Base-by-base conservation (phyloP, 2,888 invertebrate genomes). In the Periphyllus acericola region DNA sequence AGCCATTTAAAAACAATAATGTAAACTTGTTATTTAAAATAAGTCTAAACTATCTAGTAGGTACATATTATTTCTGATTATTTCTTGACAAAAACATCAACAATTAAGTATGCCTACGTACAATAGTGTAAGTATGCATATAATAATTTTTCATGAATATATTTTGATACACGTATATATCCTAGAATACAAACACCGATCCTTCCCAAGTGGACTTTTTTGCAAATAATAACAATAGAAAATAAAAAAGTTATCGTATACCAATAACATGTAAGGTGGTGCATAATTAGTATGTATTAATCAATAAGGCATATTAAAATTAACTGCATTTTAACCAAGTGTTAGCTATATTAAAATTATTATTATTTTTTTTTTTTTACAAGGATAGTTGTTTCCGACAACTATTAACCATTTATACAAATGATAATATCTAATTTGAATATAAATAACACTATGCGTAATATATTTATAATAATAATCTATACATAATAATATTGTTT, bases 221-320 rank as follows among this genome's bases (percentile, higher is more conserved):
- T 11, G 19, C 9, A 83, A 83, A 60, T 60, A 83, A 60, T 74
- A 75, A 84, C 40, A 75, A 84, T 32, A 75, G 60, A 66, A 66
- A 83, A 17, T 29, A 75, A 75, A 66, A 60, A 83, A 66, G 76
- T 75, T 40, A 21, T 84, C 66, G 83, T 84, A 84, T 84, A 84
- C 83, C 40, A 76, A 40, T 66, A 75, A 75, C 40, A 74, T 68
- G 32, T 60, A 75, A 84, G 66, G 17, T 40, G 83, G 40, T 75
- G 72, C 74, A 52, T 75, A 40, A 84, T 66, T 40, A 80, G 32
- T 84, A 66, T 66, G 8, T 52, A 83, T 25, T 82, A 80, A 74
- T 75, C 40, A 66, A 76, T 76, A 36, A 9, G 11, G 36, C 19
- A 74, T 25, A 36, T 74, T 25, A 74, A 74, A 74, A 25, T 34